phyloP scores from a whole-genome alignment of 2,113 vertebrate species.

The Corvus hawaiiensis region DNA sequence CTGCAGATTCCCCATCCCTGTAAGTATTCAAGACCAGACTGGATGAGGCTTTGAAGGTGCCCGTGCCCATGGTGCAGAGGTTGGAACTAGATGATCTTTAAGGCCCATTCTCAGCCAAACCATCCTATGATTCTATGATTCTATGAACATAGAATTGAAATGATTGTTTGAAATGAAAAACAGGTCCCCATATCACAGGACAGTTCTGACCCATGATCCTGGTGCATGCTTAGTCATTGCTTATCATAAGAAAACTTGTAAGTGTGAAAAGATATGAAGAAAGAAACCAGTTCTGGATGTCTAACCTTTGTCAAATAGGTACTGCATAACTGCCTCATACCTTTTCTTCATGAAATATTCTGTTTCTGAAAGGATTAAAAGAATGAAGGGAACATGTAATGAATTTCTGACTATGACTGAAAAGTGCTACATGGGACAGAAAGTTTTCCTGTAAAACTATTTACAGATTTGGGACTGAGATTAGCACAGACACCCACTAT shows the following conservation, averaged over 20 bases:
- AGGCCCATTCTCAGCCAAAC: background rate
- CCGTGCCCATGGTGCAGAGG: background rate
- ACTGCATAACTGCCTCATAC: background rate
- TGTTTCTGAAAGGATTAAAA: conserved; percentile 15
- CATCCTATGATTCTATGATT: background rate
- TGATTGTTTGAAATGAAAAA: too few relatives aligned
- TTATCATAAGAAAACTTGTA: background rate
- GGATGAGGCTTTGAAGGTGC: background rate
- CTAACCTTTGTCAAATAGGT: background rate
- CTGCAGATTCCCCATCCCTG: background rate
- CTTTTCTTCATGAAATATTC: background rate
- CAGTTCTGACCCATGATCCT: background rate
- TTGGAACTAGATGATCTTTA: background rate
- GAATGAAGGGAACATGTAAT: background rate
- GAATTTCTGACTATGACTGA: background rate
- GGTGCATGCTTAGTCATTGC: background rate
- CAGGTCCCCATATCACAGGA: accelerated
- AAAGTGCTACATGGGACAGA: background rate
- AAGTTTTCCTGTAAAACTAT: background rate
- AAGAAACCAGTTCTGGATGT: background rate
- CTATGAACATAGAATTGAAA: too few relatives aligned
- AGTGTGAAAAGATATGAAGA: background rate
- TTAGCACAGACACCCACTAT: background rate
- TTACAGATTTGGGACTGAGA: background rate
- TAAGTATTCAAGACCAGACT: background rate